Evolutionary conservation across 37 sponge, comb jelly and placozoan species (phyloP), one percentile per base, ranked within the genome.

Genomic region (Chondrilla cf. caribensis): DNA sequence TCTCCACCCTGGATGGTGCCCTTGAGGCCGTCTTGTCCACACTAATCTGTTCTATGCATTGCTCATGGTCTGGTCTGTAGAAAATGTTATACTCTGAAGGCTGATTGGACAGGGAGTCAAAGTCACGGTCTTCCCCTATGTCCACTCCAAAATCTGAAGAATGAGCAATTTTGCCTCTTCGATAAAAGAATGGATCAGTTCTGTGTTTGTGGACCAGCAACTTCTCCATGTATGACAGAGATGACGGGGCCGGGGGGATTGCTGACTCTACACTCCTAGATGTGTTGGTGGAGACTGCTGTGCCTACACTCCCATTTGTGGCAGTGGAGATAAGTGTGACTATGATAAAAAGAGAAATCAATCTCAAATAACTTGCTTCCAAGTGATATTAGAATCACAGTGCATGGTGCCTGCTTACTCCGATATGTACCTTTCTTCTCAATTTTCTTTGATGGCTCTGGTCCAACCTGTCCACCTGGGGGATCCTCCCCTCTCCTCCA

Each of bases 41-140:
- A 17, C 17, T 19, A 17, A 19, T 17, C 57, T 55, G 17, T 55
- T 11, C 11, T 55, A n/a, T 62, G 64, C 25, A 19, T 9, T 62
- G 36, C 32, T 19, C 24, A 7, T 58, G 41, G 33, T 81, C 82
- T 3, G 19, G 54, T 32, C 28, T 4, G 59, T 85, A 73, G 81
- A 92, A 92, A 47, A 92, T 51, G 64, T 92, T 92, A 58, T 88
- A 92, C 29, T 81, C 58, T 1, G 92, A 86, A 39, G 83, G 83
- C 36, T 40, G 21, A 8, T 7, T 21, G 38, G 2, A 21, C 17
- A 17, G 11, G 11, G 17, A 19, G 17, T 55, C 57, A 55, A 55
- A 55, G 17, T 55, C 57, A 55, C 17, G 11, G n/a, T n/a, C n/a
- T n/a, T n/a, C n/a, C n/a, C n/a, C n/a, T n/a, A n/a, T n/a, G n/a